These are phyloP conservation scores for Sardina pilchardus DNA, from an alignment of 2,113 vertebrate species.

Conservation along the genomic window DNA sequence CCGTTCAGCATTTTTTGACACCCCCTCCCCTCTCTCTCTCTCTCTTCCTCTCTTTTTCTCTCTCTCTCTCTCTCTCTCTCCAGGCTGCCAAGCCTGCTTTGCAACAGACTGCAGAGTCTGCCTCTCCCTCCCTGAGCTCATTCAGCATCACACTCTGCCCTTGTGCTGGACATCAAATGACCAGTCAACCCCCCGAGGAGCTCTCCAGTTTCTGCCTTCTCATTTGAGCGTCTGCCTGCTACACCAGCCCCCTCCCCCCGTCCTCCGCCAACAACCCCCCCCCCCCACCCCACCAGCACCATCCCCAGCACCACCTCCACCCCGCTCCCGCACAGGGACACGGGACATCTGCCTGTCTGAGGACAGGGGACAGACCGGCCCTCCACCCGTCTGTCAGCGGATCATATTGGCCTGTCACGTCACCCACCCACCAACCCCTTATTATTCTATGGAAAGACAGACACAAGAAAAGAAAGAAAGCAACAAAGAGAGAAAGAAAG, in stretches of 20 bases:
- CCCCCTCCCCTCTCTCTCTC: slow-evolving; percentile 33
- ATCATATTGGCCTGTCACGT: slow-evolving; percentile 69
- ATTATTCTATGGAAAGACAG: slow-evolving; percentile 68
- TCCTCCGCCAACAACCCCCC: slow-evolving; percentile 7
- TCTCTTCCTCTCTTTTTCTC: slow-evolving; percentile 16
- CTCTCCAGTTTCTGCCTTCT: slow-evolving; percentile 92
- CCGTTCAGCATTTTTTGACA: slow-evolving; percentile 53
- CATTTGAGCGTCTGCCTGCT: slow-evolving; percentile 88
- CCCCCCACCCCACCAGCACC: background rate
- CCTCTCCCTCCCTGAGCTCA: slow-evolving; percentile 69
- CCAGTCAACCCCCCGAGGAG: slow-evolving; percentile 92
- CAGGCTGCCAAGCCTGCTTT: slow-evolving; percentile 61
- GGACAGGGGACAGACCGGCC: slow-evolving; percentile 84
- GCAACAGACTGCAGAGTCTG: slow-evolving; percentile 75
- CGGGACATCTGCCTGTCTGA: slow-evolving; percentile 98
- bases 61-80: slow-evolving; percentile 40
- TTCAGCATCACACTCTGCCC: slow-evolving; percentile 81
- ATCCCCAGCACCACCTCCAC: background rate
- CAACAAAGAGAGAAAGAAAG: slow-evolving; percentile 25
- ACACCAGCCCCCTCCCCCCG: slow-evolving; percentile 71
- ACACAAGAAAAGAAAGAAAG: slow-evolving; percentile 19
- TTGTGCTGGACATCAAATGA: slow-evolving; percentile 90
- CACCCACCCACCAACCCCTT: slow-evolving; percentile 56
- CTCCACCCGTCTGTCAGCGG: slow-evolving; percentile 75
- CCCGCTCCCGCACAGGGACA: slow-evolving; percentile 67